Conservation (phyloP, 2,888 invertebrate genomes). For the Callimorpha dominula region DNA sequence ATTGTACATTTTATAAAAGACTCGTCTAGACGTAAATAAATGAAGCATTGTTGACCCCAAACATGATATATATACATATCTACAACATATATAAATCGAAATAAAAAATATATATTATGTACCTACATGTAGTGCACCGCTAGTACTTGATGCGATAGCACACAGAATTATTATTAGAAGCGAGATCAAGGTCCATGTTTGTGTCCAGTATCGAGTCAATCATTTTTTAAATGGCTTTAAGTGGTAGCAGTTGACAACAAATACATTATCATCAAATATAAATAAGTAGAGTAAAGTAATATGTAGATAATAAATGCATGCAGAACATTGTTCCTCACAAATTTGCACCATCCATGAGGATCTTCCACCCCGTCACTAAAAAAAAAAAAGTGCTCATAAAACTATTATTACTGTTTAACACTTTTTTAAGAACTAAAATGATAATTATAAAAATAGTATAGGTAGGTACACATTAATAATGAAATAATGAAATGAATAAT, state of each 20-base stretch:
- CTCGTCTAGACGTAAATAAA: not conserved
- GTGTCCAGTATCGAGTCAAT: not conserved
- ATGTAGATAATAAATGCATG: not conserved
- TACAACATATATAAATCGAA: constrained; percentile 36
- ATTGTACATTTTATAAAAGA: too few relatives aligned
- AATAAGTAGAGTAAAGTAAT: not conserved
- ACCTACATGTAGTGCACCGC: constrained; percentile 3
- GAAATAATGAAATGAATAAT: too few relatives aligned
- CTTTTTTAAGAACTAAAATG: too few relatives aligned
- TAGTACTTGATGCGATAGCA: constrained; percentile 9
- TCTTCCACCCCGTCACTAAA: too few relatives aligned
- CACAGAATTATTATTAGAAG: constrained; percentile 10
- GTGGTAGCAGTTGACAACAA: constrained; percentile 9
- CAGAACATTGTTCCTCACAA: too few relatives aligned
- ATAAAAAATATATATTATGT: constrained; percentile 7
- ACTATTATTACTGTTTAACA: too few relatives aligned
- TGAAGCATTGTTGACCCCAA: constrained; percentile 21
- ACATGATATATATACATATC: not conserved
- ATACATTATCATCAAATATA: constrained; percentile 1
- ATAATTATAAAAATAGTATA: too few relatives aligned
- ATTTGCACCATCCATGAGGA: too few relatives aligned
- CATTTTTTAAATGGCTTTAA: constrained; percentile 14
- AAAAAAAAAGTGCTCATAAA: too few relatives aligned
- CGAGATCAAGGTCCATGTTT: constrained; percentile 15
- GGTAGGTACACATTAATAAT: too few relatives aligned